A percentile compares a stretch with the other conserved stretches of the same genome.
These are phyloP conservation scores for Holotrichia oblita DNA, from an alignment of 1,140 invertebrate genomes.

Conservation along the genomic window DNA sequence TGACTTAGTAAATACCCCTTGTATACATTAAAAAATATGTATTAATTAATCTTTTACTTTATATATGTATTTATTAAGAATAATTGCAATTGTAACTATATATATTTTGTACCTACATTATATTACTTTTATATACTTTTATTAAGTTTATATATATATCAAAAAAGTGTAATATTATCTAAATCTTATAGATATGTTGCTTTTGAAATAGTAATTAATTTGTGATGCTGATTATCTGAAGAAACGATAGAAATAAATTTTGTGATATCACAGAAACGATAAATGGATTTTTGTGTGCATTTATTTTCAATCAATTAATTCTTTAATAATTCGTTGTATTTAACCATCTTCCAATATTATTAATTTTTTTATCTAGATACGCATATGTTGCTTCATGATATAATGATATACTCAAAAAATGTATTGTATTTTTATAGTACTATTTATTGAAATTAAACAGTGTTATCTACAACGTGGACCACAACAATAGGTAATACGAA, in stretches of 20 bases:
- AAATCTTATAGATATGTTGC: neutral
- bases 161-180: neutral
- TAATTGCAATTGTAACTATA: neutral
- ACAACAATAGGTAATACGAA: neutral
- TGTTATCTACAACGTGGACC: neutral
- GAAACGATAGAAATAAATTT: neutral
- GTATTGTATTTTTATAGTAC: neutral
- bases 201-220: neutral
- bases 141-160: neutral
- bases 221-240: neutral
- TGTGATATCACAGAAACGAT: neutral
- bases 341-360: neutral
- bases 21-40: too few species aligned
- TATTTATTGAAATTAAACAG: neutral
- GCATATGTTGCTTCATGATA: neutral
- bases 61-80: too few species aligned
- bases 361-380: neutral
- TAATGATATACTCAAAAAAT: too few species aligned
- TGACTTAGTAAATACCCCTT: too few species aligned
- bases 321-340: neutral
- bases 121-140: conserved; percentile 7
- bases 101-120: conserved; percentile 1
- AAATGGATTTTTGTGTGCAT: neutral
- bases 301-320: neutral
- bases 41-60: too few species aligned